Base-by-base conservation (phyloP, 2,113 vertebrate species). In the Erythrocebus patas region DNA sequence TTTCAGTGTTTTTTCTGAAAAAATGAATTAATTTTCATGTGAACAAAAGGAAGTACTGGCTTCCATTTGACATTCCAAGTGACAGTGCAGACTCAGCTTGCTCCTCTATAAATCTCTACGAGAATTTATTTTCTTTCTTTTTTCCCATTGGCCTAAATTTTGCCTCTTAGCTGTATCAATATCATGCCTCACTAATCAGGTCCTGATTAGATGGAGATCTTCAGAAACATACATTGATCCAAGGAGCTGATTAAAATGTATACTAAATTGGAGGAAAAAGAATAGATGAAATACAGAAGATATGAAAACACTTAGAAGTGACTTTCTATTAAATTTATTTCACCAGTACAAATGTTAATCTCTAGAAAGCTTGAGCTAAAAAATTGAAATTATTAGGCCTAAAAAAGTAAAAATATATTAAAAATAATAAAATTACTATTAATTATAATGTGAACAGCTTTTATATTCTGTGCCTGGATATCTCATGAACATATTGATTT, bases 11-110 rank as follows among this genome's bases (percentile, higher is more conserved):
- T 91, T 97, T 83, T n/a, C 86, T 72, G 43, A 78, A 97, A 82
- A 57, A 4, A 6, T 5, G 17, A 84, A 88, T 95, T 79, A 64
- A 91, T 86, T 95, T 95, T n/a, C 85, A 50, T 84, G n/a, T 84
- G 55, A 87, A 97, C 78, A 70, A 89, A 94, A 93, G 66, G n/a
- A 87, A 95, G 61, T 91, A 52, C 11, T 86, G 40, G 68, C 68
- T 70, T 97, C 72, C 10, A 1, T n/a, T 40, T 87, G 87, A 84
- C 57, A 88, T 84, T 78, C n/a, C 75, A 81, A 70, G 32, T 35
- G 43, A 48, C 79, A 32, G 16, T 73, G 50, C 70, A 88, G 48
- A 64, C 35, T 92, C 80, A 55, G 14, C 59, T 78, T 52, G 2
- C 11, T 79, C 78, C 85, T 93, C 14, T 72, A 45, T 72, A 35